Conservation (phyloP, 2,113 vertebrate genomes). For the Oncorhynchus clarkii region DNA sequence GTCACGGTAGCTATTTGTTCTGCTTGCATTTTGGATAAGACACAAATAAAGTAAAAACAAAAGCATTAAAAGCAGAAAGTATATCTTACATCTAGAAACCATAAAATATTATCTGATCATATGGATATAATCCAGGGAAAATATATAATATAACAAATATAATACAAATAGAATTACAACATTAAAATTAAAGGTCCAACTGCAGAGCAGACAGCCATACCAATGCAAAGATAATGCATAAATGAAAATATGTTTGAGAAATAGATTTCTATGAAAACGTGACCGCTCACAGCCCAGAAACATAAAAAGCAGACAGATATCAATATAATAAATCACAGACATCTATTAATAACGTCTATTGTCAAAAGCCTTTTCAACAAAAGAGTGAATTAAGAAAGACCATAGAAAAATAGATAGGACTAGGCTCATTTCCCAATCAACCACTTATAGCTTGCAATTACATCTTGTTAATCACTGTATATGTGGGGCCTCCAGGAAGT, state of each 20-base stretch:
- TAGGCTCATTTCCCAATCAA: background rate
- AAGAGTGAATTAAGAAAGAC: background rate
- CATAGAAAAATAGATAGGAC: no score
- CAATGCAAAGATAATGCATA: conserved; percentile 6
- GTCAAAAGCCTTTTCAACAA: conserved; percentile 2
- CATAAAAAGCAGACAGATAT: conserved; percentile 1
- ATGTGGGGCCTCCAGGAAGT: background rate
- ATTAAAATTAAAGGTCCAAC: conserved; percentile 32
- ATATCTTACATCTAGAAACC: conserved; percentile 33
- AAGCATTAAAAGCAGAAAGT: background rate
- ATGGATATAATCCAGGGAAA: conserved; percentile 20
- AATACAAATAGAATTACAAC: conserved; percentile 33
- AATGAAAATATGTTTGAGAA: conserved; percentile 27
- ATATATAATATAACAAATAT: conserved; percentile 7
- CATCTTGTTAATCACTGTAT: background rate
- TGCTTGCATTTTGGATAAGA: background rate
- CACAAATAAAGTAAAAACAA: conserved; percentile 27
- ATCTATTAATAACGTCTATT: background rate
- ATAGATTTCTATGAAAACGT: background rate
- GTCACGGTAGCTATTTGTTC: background rate
- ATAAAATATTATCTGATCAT: conserved; percentile 20
- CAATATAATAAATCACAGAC: conserved; percentile 8
- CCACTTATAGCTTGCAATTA: background rate
- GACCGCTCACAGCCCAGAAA: background rate
- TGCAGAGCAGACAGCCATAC: conserved; percentile 23